A percentile compares a stretch with the other conserved stretches of the same genome.
Conservation (phyloP, 2,113 vertebrate genomes). For the Rhynchopsitta pachyrhyncha region DNA sequence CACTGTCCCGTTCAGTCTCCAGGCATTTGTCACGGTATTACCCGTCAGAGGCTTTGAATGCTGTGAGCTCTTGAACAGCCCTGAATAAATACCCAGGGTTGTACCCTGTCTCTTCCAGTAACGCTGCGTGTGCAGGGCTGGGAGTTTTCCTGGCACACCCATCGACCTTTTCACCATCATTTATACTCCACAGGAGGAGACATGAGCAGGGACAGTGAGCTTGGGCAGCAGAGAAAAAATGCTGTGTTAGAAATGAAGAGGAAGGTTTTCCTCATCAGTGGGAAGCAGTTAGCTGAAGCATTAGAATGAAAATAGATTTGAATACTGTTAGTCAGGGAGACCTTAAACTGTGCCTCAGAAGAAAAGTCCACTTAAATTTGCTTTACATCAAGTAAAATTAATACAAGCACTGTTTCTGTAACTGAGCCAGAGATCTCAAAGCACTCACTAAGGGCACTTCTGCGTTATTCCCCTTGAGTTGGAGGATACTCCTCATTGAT, state of each 20-base stretch:
- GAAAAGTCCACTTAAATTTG: background rate
- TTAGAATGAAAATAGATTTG: background rate
- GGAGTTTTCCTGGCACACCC: background rate
- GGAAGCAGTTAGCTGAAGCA: background rate
- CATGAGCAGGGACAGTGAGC: background rate
- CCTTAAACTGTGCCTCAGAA: background rate
- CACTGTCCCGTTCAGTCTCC: background rate
- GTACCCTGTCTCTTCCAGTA: background rate
- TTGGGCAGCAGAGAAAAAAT: background rate
- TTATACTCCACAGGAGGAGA: background rate
- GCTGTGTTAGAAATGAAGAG: background rate
- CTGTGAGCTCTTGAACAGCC: background rate
- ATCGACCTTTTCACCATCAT: rapidly evolving
- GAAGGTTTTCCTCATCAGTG: background rate
- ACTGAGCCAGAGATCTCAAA: background rate
- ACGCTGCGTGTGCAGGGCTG: background rate
- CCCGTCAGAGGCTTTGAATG: background rate
- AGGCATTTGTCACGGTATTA: background rate
- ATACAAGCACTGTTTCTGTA: background rate
- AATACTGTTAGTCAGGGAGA: background rate
- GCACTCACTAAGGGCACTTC: background rate
- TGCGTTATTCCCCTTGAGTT: background rate
- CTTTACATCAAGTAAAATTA: background rate
- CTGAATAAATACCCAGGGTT: background rate
- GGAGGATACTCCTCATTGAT: background rate